Base-by-base conservation (phyloP, 2,797 vertebrate genomes). In the Malurus splendens region DNA sequence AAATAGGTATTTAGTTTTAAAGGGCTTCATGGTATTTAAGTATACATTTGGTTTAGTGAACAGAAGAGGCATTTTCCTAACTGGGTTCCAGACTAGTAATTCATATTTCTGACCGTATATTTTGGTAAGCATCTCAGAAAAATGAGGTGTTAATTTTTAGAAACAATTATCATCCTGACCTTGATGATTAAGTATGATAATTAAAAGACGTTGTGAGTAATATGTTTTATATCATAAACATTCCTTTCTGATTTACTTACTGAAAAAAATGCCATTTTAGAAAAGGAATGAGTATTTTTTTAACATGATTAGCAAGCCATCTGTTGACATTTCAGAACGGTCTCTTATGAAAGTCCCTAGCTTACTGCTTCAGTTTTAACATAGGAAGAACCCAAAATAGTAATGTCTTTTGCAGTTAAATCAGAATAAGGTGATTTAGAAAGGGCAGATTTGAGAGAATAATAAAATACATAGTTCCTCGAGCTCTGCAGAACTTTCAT, bases 241-340 rank as follows among this genome's bases (percentile, higher is more conserved):
- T 95, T 96, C 89, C 90, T 97, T 97, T 97, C 95, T 95, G 95
- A 97, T 97, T 96, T 95, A 95, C 96, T 97, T 96, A 96, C 94
- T 95, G 90, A 89, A 92, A 95, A 95, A 96, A 96, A 96, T 96
- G 95, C 93, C 97, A 97, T 97, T 97, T 97, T 96, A 96, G 92
- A 96, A 96, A 96, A 96, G 96, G 94, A 96, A 97, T 91, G 94
- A 96, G 94, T 97, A 97, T 96, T 97, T 97, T 95, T 96, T 97
- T 97, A 97, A 97, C 96, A 96, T 97, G 97, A 97, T 97, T 97
- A 97, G 95, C 97, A 97, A 97, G 97, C 97, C 97, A 97, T 97
- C 97, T 97, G 97, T 97, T 97, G 97, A 97, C 97, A 97, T 97
- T 97, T 97, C 86, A 27, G 95, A 96, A 95, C 88, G 94, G 97